These are phyloP conservation scores for Scaptomyza flava DNA, from an alignment of 2,888 invertebrate species.

Conservation along the genomic window DNA sequence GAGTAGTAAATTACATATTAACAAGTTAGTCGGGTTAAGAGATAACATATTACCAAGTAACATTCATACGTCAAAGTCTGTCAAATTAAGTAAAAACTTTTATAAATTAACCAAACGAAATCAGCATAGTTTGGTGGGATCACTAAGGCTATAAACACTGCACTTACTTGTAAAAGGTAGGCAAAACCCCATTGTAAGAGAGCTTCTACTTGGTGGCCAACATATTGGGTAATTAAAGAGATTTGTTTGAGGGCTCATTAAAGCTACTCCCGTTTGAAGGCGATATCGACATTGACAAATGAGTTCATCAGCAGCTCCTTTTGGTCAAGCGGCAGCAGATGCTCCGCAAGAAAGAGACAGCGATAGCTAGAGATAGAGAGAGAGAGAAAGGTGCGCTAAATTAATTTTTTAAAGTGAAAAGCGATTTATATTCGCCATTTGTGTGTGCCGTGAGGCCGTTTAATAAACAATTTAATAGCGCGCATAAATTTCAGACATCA, in stretches of 20 bases:
- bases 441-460: constrained; percentile 62
- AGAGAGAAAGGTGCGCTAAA: constrained; percentile 15
- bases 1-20: not conserved
- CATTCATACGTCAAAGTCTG: no score
- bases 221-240: constrained; percentile 76
- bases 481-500: constrained; percentile 75
- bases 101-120: no score
- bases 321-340: constrained; percentile 26
- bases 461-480: constrained; percentile 77
- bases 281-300: constrained; percentile 70
- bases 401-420: constrained; percentile 71
- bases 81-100: no score
- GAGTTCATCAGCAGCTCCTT: constrained; percentile 74
- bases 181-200: constrained; percentile 51
- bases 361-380: not conserved
- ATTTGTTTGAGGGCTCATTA: constrained; percentile 53
- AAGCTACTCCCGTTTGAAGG: constrained; percentile 18
- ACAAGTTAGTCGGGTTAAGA: not conserved
- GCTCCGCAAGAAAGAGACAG: not conserved
- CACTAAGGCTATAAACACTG: constrained; percentile 40
- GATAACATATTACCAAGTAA: no score
- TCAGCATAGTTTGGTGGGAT: not conserved
- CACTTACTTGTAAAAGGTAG: constrained; percentile 16
- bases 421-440: constrained; percentile 80
- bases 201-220: constrained; percentile 50